These are phyloP conservation scores for Sphinx pinastri DNA, from an alignment of 2,888 invertebrate species.

Conservation along the genomic window DNA sequence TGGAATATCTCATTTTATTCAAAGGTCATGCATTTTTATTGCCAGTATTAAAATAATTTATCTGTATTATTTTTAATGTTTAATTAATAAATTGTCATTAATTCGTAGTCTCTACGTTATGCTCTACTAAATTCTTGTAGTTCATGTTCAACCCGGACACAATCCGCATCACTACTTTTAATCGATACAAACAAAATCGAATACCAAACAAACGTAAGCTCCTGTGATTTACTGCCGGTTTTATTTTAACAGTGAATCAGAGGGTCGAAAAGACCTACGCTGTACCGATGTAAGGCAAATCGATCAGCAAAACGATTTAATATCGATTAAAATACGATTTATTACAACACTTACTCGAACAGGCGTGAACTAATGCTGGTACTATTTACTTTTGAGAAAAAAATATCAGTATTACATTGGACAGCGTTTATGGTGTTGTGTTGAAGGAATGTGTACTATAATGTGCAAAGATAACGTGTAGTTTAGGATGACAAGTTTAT, in stretches of 20 bases:
- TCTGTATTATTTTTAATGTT: too few species aligned
- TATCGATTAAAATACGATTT: slow-evolving; percentile 24
- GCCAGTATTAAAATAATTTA: too few species aligned
- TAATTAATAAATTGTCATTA: too few species aligned
- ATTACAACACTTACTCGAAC: slow-evolving; percentile 16
- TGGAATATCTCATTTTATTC: too few species aligned
- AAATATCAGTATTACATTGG: not conserved
- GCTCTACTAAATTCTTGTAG: not conserved
- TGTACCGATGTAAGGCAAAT: not conserved
- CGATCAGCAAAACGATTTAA: slow-evolving; percentile 20
- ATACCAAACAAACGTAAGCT: slow-evolving; percentile 9
- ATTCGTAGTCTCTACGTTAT: too few species aligned
- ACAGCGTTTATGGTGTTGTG: not conserved
- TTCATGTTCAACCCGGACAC: slow-evolving; percentile 10
- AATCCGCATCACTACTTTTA: not conserved
- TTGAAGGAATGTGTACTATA: not conserved
- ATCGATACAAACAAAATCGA: slow-evolving; percentile 10
- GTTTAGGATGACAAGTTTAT: not conserved
- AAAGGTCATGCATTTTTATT: too few species aligned
- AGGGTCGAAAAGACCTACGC: slow-evolving; percentile 8
- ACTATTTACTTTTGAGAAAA: slow-evolving; percentile 11
- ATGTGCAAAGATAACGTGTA: not conserved
- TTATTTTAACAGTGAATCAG: slow-evolving; percentile 21
- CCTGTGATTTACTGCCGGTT: not conserved
- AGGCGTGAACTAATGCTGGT: slow-evolving; percentile 8